Conservation (phyloP, 2,113 vertebrate genomes). For the Cacatua alba region DNA sequence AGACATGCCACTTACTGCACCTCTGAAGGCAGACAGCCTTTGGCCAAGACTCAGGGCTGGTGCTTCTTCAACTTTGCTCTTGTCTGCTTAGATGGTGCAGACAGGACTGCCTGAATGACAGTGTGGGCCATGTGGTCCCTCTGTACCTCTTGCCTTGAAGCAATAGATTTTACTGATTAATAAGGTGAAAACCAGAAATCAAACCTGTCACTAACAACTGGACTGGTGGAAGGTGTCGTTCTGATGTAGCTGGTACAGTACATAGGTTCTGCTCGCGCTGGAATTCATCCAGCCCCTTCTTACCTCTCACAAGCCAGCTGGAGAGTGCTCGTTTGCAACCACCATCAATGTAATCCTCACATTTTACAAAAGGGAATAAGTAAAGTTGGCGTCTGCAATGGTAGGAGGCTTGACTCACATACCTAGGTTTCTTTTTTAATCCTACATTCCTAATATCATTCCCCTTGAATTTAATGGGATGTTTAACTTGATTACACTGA, state of each 20-base stretch:
- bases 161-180: background rate
- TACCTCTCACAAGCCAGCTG: background rate
- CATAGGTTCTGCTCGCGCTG: background rate
- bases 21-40: background rate
- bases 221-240: background rate
- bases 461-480: background rate
- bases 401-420: background rate
- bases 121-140: background rate
- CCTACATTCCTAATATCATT: background rate
- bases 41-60: background rate
- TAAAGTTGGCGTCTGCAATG: background rate
- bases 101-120: background rate
- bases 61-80: background rate
- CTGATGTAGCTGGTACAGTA: background rate
- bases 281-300: background rate
- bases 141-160: background rate
- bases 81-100: background rate
- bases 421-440: background rate
- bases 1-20: background rate
- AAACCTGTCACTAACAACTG: background rate
- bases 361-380: constrained; percentile 11
- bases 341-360: background rate
- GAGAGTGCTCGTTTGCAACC: background rate
- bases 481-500: background rate
- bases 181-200: background rate